Base-by-base conservation (phyloP, 2,113 vertebrate species). In the Nematolebias whitei region DNA sequence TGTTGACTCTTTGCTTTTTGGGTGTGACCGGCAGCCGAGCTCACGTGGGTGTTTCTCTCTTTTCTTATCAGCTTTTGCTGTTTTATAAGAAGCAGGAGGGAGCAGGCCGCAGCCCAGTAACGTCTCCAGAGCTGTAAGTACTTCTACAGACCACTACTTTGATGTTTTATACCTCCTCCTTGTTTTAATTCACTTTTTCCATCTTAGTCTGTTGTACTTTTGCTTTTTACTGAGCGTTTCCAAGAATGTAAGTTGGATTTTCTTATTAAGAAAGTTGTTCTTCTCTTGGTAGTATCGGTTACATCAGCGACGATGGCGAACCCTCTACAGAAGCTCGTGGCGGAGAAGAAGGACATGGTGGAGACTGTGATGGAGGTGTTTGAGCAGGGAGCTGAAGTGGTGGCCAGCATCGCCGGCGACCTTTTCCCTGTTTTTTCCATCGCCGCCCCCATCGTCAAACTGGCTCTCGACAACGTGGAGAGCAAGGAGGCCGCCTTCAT, bases 281-380 rank as follows among this genome's bases (percentile, higher is more conserved):
- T 35, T 49, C 32, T 65, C 13, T 57, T 43, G 5, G 63, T 14
- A 69, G 66, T 40, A 45, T 39, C 26, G 45, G 56, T 23, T 13
- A 78, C 50, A n/a, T 14, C 59, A 26, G 38, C 55, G 45, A 84
- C 80, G 50, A 94, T 94, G 93, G 58, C 88, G 10, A 38, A 77
- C 16, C 64, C 83, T 40, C 87, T 94, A 2, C 90, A 93, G 83
- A 70, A 76, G 80, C 15, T 92, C 0, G 74, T 94, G 41, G 71
- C 88, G 0, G 91, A 92, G 1, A 93, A 77, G 61, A 94, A 93
- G 79, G 74, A 90, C 14, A 41, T 90, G 60, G 92, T 94, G 63
- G 93, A 93, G 80, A 91, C 75, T 0, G 79, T 91, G 58, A 94
- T 93, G 93, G 92, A 93, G 6, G 84, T 89, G 52, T 93, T 93